phyloP scores from a whole-genome alignment of 2,797 vertebrate species.

The Labroides dimidiatus region DNA sequence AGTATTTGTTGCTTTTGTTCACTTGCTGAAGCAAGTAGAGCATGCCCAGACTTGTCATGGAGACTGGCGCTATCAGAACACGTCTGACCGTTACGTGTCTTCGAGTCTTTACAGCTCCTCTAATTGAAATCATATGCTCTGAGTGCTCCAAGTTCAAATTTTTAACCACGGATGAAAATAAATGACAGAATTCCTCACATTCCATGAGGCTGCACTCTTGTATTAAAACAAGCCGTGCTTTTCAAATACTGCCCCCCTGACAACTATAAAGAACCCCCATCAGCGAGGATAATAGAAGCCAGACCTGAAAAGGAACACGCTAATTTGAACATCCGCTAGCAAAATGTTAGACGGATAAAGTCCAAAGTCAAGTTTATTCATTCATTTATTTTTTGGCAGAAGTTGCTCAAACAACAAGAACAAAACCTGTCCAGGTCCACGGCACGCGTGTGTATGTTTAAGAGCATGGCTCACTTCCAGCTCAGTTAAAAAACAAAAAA shows the following conservation, averaged over 20 bases:
- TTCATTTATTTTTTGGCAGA: conserved; percentile 49
- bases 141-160: conserved; percentile 66
- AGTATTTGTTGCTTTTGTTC: conserved; percentile 27
- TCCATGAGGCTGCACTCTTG: conserved; percentile 68
- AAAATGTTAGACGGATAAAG: conserved; percentile 45
- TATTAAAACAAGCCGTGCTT: conserved; percentile 75
- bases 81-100: conserved; percentile 55
- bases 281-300: conserved; percentile 73
- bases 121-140: conserved; percentile 75
- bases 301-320: conserved; percentile 73
- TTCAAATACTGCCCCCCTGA: conserved; percentile 73
- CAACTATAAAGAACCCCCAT: conserved; percentile 77
- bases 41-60: conserved; percentile 17
- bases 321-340: conserved; percentile 75
- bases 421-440: conserved; percentile 4
- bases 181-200: conserved; percentile 80
- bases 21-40: conserved; percentile 28
- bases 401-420: conserved; percentile 33
- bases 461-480: conserved; percentile 42
- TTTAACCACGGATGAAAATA: conserved; percentile 77
- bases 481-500: conserved; percentile 13
- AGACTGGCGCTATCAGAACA: conserved; percentile 19
- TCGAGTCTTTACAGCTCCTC: conserved; percentile 60
- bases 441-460: conserved; percentile 41
- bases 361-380: conserved; percentile 53